These are phyloP conservation scores for Hippopotamyrus pictus DNA, from an alignment of 2,797 vertebrate species.

Conservation along the genomic window DNA sequence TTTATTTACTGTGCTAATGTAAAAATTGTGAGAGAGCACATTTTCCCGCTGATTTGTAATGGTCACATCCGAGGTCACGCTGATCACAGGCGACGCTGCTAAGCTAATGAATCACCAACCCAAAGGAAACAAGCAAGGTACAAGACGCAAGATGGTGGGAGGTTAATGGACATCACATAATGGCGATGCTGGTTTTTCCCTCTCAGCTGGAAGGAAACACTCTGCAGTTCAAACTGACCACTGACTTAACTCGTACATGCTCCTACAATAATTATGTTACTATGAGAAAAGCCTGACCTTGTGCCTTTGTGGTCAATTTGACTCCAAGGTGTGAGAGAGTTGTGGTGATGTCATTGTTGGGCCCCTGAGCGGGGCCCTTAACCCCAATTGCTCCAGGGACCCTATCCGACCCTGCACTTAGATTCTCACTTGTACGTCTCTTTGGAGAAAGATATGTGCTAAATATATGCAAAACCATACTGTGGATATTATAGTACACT, in stretches of 20 bases:
- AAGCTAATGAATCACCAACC: not conserved
- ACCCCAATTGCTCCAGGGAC: not conserved
- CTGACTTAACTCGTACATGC: not conserved
- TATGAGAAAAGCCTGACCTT: not conserved
- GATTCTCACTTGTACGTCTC: not conserved
- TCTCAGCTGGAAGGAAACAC: not conserved
- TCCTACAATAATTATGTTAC: not conserved
- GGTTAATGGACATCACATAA: not conserved
- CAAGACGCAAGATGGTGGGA: not conserved
- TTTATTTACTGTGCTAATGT: not conserved
- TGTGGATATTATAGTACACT: not conserved
- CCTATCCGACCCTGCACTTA: not conserved
- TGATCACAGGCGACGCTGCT: not conserved
- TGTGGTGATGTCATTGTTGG: not conserved
- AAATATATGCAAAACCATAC: not conserved
- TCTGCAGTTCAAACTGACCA: not conserved
- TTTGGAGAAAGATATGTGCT: not conserved
- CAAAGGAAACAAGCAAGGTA: not conserved
- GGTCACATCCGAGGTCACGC: not conserved
- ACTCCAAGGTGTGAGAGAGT: not conserved
- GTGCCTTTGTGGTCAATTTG: not conserved
- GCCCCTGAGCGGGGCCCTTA: not conserved
- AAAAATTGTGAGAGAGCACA: not conserved
- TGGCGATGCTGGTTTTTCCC: not conserved
- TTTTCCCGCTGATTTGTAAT: not conserved